phyloP scores from a whole-genome alignment of 2,113 vertebrate species.

The Illadopsis cleaveri region DNA sequence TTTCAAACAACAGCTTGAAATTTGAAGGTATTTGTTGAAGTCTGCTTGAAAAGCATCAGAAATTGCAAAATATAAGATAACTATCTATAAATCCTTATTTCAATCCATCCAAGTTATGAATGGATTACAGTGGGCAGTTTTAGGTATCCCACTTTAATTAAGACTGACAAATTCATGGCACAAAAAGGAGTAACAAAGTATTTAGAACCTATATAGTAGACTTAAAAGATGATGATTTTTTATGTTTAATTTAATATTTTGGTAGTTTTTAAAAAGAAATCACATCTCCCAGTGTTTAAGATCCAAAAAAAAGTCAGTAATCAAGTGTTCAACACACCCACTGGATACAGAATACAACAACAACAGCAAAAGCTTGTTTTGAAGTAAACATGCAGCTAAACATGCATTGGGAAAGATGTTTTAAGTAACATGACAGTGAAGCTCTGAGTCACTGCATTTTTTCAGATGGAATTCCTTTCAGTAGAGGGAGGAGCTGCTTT shows the following conservation, averaged over 20 bases:
- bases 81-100: neutral
- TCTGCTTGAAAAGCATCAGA: neutral
- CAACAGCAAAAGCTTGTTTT: neutral
- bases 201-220: neutral
- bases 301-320: neutral
- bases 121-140: neutral
- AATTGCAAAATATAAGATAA: neutral
- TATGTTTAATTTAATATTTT: neutral
- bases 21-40: neutral
- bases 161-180: neutral
- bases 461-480: neutral
- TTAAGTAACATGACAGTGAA: neutral
- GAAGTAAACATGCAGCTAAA: neutral
- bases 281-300: neutral
- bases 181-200: neutral
- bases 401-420: neutral
- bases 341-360: neutral
- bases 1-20: neutral
- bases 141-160: neutral
- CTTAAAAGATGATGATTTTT: neutral
- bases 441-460: neutral
- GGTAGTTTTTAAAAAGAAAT: neutral
- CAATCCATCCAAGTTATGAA: neutral
- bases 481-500: neutral
- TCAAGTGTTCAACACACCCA: neutral